A percentile compares a stretch with the other conserved stretches of the same genome.
These are phyloP conservation scores for Patella ulyssiponensis DNA, from an alignment of 2,888 invertebrate genomes.

Conservation along the genomic window DNA sequence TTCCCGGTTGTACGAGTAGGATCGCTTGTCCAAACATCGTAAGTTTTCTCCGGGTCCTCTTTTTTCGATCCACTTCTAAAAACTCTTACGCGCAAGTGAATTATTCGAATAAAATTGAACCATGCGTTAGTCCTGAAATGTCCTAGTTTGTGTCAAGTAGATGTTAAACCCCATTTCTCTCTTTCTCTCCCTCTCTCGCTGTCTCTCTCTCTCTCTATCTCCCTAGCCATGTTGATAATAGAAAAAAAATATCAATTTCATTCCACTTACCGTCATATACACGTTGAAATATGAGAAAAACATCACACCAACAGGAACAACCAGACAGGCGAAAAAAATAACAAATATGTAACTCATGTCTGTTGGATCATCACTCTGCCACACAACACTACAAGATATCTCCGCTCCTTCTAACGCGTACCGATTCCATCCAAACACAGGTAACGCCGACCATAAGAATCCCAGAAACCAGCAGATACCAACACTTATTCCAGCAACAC, in stretches of 20 bases:
- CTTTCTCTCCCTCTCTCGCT: no score
- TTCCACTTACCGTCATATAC: conserved; percentile 53
- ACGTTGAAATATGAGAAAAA: conserved; percentile 52
- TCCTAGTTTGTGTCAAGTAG: no score
- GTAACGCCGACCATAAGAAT: conserved; percentile 56
- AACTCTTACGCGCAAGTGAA: no score
- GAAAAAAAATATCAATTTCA: neutral
- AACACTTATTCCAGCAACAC: conserved; percentile 42
- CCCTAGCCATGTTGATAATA: no score
- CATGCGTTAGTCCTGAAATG: no score
- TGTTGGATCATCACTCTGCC: conserved; percentile 41
- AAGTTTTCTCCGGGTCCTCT: no score
- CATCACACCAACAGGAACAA: conserved; percentile 53
- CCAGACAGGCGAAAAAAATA: conserved; percentile 55
- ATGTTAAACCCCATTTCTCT: no score
- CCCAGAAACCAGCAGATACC: conserved; percentile 44
- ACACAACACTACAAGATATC: conserved; percentile 52
- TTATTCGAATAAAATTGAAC: no score
- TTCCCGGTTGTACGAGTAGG: no score
- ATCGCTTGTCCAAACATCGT: no score
- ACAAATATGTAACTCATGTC: conserved; percentile 51
- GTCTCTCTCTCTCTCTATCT: no score
- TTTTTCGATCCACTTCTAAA: no score
- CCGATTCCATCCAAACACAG: conserved; percentile 61
- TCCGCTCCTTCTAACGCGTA: conserved; percentile 54